Evolutionary conservation across 92 coral and sea anemone genomes (phyloP).

Genomic region (Anthopleura xanthogrammica): DNA sequence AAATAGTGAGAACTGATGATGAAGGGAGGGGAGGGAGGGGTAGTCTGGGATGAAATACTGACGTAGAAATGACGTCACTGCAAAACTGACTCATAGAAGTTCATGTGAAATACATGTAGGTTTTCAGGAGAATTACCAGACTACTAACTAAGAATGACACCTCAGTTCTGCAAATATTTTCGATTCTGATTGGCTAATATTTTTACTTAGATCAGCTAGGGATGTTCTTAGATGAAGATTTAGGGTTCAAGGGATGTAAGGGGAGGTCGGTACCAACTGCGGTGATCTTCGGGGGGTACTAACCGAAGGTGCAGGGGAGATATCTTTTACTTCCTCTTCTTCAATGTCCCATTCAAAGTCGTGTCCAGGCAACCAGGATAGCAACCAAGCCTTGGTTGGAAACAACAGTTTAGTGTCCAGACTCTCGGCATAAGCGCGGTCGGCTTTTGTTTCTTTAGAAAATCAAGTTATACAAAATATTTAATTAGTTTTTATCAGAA

Average conservation of each 20-base stretch:
- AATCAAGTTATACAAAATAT: background rate
- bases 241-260: background rate
- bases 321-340: constrained; percentile 43
- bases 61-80: too few relatives aligned
- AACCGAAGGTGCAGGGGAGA: constrained; percentile 41
- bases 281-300: constrained; percentile 14
- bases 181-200: too few relatives aligned
- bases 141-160: background rate
- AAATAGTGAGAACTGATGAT: background rate
- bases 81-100: too few relatives aligned
- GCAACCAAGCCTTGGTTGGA: constrained; percentile 73
- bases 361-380: constrained; percentile 70
- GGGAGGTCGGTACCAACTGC: background rate
- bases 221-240: too few relatives aligned
- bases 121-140: too few relatives aligned
- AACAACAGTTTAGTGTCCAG: constrained; percentile 68
- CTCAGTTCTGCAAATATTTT: background rate
- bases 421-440: constrained; percentile 41
- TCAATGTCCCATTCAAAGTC: constrained; percentile 76
- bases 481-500: too few relatives aligned
- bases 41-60: too few relatives aligned
- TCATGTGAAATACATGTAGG: too few relatives aligned
- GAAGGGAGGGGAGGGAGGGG: constrained; percentile 5
- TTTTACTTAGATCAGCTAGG: too few relatives aligned
- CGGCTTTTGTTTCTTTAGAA: constrained; percentile 63